Percentiles rank a stretch among this genome's conserved stretches.
These are phyloP conservation scores for Malacoraja senta DNA, from an alignment of 2,797 vertebrate species.

Conservation along the genomic window DNA sequence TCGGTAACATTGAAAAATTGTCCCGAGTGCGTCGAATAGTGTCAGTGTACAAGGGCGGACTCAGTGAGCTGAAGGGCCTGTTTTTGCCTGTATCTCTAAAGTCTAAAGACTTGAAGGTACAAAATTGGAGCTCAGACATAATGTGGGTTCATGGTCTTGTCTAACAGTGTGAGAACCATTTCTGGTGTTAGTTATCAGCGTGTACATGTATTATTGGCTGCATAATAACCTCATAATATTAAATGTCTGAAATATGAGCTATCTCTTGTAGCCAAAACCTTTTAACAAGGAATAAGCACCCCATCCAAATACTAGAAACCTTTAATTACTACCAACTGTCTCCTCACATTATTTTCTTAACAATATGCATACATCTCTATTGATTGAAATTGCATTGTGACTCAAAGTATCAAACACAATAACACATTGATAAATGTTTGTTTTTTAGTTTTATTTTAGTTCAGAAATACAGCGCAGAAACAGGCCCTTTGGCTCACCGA, in stretches of 20 bases:
- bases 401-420: not conserved
- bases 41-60: no score
- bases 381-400: not conserved
- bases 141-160: not conserved
- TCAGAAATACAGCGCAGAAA: no score
- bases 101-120: not conserved
- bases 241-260: not conserved
- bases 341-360: not conserved
- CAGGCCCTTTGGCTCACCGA: no score
- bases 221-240: not conserved
- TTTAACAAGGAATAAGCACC: not conserved
- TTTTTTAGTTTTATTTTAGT: no score
- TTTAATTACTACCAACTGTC: slow-evolving; percentile 10
- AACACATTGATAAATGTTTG: not conserved
- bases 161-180: not conserved
- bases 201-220: not conserved
- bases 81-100: no score
- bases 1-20: no score
- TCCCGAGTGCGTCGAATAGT: no score
- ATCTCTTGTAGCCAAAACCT: not conserved
- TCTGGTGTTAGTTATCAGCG: not conserved
- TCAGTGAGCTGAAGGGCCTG: no score
- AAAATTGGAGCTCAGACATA: not conserved
- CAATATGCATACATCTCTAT: no score
- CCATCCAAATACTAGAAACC: not conserved